A percentile compares a stretch with the other conserved stretches of the same genome.
phyloP scores from a whole-genome alignment of 1,140 invertebrate species.

The Caenorhabditis inopinata region DNA sequence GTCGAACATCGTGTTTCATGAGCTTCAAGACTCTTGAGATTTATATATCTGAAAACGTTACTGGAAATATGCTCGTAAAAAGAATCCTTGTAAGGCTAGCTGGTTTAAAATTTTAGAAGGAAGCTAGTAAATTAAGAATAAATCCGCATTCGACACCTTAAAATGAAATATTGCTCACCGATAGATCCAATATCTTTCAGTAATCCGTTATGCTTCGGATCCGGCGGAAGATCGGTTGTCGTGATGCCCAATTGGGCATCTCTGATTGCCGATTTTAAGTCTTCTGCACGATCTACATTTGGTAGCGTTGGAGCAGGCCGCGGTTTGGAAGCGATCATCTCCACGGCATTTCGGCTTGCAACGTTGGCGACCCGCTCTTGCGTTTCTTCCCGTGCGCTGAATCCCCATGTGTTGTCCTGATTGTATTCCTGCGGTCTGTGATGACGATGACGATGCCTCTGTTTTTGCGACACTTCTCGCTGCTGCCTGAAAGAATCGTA shows the following conservation, averaged over 20 bases:
- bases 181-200: constrained; percentile 46
- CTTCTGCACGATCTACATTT: neutral
- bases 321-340: neutral
- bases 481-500: neutral
- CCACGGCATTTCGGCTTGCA: neutral
- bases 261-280: neutral
- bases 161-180: neutral
- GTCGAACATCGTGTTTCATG: too few relatives aligned
- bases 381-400: neutral
- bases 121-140: too few relatives aligned
- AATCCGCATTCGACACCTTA: too few relatives aligned
- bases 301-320: neutral
- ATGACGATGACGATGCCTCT: neutral
- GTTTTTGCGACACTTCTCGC: neutral
- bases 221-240: constrained; percentile 19
- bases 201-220: constrained; percentile 40
- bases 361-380: neutral
- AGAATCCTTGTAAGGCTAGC: too few relatives aligned
- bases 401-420: constrained; percentile 6
- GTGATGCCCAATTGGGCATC: constrained; percentile 16
- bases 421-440: neutral
- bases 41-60: too few relatives aligned
- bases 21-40: too few relatives aligned
- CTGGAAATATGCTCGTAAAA: too few relatives aligned
- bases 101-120: too few relatives aligned